Conservation (phyloP, 2,113 vertebrate species). For the Marmota flaviventris region DNA sequence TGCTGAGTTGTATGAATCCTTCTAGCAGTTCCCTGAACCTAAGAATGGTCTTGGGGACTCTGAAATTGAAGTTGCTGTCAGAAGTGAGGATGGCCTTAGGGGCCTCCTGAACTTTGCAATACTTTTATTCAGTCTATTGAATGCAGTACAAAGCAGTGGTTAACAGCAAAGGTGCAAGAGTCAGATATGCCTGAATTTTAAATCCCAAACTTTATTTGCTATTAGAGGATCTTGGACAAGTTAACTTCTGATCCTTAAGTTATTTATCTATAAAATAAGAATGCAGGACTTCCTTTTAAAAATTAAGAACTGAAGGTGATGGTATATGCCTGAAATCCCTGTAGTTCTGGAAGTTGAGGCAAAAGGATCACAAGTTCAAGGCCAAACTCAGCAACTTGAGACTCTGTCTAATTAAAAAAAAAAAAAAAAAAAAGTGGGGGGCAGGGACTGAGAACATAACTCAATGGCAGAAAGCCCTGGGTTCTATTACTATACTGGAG, state of each 20-base stretch:
- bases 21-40: background rate
- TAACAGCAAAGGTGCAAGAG: background rate
- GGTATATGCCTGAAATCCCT: too few relatives aligned
- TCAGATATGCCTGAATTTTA: conserved; percentile 40
- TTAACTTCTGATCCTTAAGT: conserved; percentile 26
- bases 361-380: too few relatives aligned
- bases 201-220: background rate
- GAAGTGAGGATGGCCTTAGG: background rate
- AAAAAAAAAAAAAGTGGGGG: too few relatives aligned
- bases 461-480: too few relatives aligned
- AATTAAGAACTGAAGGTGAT: background rate
- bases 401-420: too few relatives aligned
- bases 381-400: too few relatives aligned
- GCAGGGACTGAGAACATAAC: too few relatives aligned
- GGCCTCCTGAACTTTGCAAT: background rate
- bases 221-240: conserved; percentile 4
- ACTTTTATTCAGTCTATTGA: conserved; percentile 14
- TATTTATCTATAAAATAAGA: background rate
- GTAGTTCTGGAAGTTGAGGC: too few relatives aligned
- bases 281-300: background rate
- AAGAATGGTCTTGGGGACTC: background rate
- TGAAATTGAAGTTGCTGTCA: conserved; percentile 22
- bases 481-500: too few relatives aligned
- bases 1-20: background rate
- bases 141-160: background rate